Evolutionary conservation across 1,140 invertebrate species (phyloP), one percentile per base, ranked within the genome.

Genomic region (Apis laboriosa): DNA sequence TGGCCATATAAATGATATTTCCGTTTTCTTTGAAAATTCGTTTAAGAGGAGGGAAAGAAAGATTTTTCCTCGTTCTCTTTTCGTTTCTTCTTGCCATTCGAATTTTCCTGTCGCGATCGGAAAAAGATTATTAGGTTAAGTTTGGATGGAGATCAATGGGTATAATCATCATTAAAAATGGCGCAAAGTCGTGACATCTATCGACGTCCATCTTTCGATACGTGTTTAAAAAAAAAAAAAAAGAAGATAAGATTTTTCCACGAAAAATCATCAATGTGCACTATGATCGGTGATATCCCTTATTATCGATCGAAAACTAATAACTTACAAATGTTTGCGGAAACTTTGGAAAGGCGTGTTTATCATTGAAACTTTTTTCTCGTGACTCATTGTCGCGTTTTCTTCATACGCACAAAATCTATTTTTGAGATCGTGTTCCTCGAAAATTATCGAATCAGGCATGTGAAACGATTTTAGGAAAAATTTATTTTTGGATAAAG

Each of bases 271-370:
- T 58, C 28, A 58, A 66, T 66, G 53, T 79, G 75, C 85, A 79
- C 86, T 88, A 85, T 86, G 86, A 84, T 86, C 88, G 66, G 43
- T n/a, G 81, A 83, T 78, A 78, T 7, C 1, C 34, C 58, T 71
- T 83, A 83, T 71, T 83, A 83, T 83, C 81, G 0, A 70, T 0
- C 17, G 34, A 13, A 24, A 64, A 83, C 67, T 83, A 83, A 83
- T 83, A 83, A 83, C 58, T 24, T 34, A 60, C 77, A 61, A 82
- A 84, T 87, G 64, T 87, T 87, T 87, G 77, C 53, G 56, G 43
- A 77, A 85, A 85, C 86, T 85, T 83, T 43, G 80, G 56, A 64
- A 58, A 43, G 19, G 1, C 51, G 11, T 3, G 63, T 51, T 84
- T 78, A 83, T 84, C 82, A 13, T 66, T 9, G 11, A 13, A 77